Base-by-base conservation (phyloP, 2,888 invertebrate species). In the Amblyteles armatorius region DNA sequence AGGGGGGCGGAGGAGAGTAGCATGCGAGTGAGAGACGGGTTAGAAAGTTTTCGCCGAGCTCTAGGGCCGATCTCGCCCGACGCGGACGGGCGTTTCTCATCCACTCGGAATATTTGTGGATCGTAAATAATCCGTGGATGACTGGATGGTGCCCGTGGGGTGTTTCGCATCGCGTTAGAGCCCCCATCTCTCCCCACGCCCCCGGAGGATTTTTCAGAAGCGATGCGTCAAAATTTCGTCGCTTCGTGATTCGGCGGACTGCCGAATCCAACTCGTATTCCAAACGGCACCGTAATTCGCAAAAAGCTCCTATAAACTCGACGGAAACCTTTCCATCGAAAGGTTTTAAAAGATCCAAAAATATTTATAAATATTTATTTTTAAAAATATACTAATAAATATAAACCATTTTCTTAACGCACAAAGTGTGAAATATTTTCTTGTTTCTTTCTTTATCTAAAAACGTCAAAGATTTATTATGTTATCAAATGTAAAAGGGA, bases 111-210 rank as follows among this genome's bases (percentile, higher is more conserved):
- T 89, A 89, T 89, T 89, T 87, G 86, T 87, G 85, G 88, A 85
- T 87, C 88, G 87, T 89, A 90, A 88, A 90, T 89, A 90, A 89
- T 88, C 85, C 82, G 76, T 67, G 76, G 82, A 48, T 73, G 85
- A 82, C 79, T 80, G 85, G 72, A 85, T 87, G 57, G 78, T 85
- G 79, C 78, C 84, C 79, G 76, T 78, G 83, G 80, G 83, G 69
- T 79, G 65, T 69, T 78, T 73, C 86, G 60, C 77, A 68, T 63
- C 63, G 76, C 13, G 65, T 48, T 63, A 33, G 33, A 57, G 55
- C 65, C 16, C 50, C 6, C 73, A 77, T 65, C 68, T 73, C 19
- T 50, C 63, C 72, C 65, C 63, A 50, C 50, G 67, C 33, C 77
- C 65, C 73, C 55, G 57, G 79, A 79, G 83, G 79, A 82, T 85